Evolutionary conservation across 2,888 invertebrate genomes (phyloP).

Genomic region (Cataglyphis albicans): DNA sequence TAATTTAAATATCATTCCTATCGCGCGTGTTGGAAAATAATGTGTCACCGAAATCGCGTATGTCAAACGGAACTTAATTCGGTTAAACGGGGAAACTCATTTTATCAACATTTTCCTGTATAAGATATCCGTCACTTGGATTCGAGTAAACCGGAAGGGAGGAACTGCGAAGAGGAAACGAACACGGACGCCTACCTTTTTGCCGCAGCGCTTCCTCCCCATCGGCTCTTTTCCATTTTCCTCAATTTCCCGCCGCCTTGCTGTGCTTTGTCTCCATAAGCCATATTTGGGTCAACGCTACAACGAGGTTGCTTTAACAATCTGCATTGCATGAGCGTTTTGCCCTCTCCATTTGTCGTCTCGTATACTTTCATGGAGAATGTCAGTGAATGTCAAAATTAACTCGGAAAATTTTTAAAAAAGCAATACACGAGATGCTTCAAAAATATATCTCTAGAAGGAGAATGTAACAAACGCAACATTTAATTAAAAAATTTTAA

Average conservation of each 20-base stretch:
- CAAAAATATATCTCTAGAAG: not conserved
- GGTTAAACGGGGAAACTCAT: conserved; percentile 22
- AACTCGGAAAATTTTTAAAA: conserved; percentile 3
- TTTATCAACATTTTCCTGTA: conserved; percentile 46
- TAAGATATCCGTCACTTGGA: conserved; percentile 44
- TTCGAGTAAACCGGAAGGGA: conserved; percentile 66
- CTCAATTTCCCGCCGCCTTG: conserved; percentile 61
- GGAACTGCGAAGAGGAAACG: conserved; percentile 66
- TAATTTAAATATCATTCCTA: not conserved
- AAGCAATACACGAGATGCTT: not conserved
- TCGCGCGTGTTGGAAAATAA: not conserved
- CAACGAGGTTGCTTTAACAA: conserved; percentile 77
- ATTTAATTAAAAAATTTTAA: not conserved
- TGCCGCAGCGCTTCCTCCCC: conserved; percentile 51
- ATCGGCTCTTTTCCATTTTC: conserved; percentile 60
- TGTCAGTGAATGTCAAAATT: conserved; percentile 11
- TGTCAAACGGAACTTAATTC: conserved; percentile 28
- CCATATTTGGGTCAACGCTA: conserved; percentile 78
- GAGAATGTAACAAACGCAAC: not conserved
- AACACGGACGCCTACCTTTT: conserved; percentile 59
- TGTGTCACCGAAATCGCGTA: not conserved
- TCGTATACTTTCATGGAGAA: conserved; percentile 26
- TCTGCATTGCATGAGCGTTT: conserved; percentile 79
- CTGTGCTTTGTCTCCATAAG: conserved; percentile 73
- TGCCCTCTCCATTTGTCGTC: conserved; percentile 56